Conservation (phyloP, 1,140 invertebrate genomes). For the Drosophila burlai region DNA sequence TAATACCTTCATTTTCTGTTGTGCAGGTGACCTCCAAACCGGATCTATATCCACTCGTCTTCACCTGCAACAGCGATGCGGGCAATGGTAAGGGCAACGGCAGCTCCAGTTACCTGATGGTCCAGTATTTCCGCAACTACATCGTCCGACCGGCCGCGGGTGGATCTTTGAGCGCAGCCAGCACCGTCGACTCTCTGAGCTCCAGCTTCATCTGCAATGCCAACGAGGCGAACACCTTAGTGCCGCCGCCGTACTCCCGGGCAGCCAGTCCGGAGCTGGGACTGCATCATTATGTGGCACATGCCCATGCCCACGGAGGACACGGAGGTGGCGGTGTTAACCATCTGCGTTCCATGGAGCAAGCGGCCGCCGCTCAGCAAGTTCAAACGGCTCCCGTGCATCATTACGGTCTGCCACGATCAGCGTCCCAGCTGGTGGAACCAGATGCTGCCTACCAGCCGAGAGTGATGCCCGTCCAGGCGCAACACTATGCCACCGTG, state of each 20-base stretch:
- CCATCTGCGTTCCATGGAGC: slow-evolving; percentile 30
- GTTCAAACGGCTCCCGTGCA: slow-evolving; percentile 12
- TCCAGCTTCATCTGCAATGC: slow-evolving; percentile 93
- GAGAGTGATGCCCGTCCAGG: slow-evolving; percentile 16
- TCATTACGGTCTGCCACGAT: slow-evolving; percentile 66
- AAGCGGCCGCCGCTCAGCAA: slow-evolving; percentile 50
- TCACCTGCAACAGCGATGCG: slow-evolving; percentile 89
- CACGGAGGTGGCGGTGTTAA: not conserved
- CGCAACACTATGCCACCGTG: slow-evolving; percentile 64
- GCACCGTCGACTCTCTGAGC: slow-evolving; percentile 92
- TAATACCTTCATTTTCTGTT: not conserved
- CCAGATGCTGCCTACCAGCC: slow-evolving; percentile 40
- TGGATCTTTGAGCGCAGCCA: slow-evolving; percentile 91
- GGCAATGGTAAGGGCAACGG: slow-evolving; percentile 87
- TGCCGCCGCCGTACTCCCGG: slow-evolving; percentile 93
- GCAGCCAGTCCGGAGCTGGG: slow-evolving; percentile 89
- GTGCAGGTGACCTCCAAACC: slow-evolving; percentile 92
- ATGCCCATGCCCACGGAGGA: slow-evolving; percentile 48
- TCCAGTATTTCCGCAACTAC: slow-evolving; percentile 92
- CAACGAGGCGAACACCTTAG: slow-evolving; percentile 92
- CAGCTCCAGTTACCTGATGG: slow-evolving; percentile 91
- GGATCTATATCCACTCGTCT: slow-evolving; percentile 92
- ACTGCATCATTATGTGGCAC: slow-evolving; percentile 81
- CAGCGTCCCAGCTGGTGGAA: slow-evolving; percentile 79
- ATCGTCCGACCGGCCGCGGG: slow-evolving; percentile 89